These are phyloP conservation scores for Myotis daubentonii DNA, from an alignment of 2,797 vertebrate genomes.

Conservation along the genomic window DNA sequence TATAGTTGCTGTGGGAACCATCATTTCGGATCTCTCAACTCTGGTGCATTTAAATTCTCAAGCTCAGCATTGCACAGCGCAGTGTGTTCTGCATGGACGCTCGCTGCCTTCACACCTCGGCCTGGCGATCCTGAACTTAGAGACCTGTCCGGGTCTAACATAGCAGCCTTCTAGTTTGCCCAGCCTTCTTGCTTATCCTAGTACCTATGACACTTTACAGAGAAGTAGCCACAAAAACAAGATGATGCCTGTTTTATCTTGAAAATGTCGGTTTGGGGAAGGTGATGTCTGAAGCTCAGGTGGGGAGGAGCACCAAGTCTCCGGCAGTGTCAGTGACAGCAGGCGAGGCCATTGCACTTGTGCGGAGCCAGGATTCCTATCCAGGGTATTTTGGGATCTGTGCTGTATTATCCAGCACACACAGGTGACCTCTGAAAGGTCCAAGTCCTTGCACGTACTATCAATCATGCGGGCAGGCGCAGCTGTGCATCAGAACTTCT, in stretches of 20 bases:
- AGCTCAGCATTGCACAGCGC: conserved; percentile 57
- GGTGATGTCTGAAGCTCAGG: background rate
- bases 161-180: conserved; percentile 49
- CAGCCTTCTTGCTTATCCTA: background rate
- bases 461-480: conserved; percentile 68
- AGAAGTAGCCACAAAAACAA: conserved; percentile 27
- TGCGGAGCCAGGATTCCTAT: conserved; percentile 64
- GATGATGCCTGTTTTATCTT: conserved; percentile 17
- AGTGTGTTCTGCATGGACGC: conserved; percentile 58
- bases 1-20: conserved; percentile 81
- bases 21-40: conserved; percentile 77
- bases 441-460: conserved; percentile 33
- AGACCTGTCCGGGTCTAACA: conserved; percentile 54
- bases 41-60: conserved; percentile 77
- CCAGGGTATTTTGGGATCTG: conserved; percentile 74
- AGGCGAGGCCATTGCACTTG: background rate
- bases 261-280: background rate
- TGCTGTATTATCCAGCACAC: conserved; percentile 69
- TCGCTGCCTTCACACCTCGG: conserved; percentile 60
- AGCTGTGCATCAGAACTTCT: conserved; percentile 68
- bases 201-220: background rate
- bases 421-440: conserved; percentile 63
- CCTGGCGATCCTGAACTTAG: conserved; percentile 67
- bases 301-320: background rate
- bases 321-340: background rate